Base-by-base conservation (phyloP, 2,113 vertebrate genomes). In the Taxidea taxus region DNA sequence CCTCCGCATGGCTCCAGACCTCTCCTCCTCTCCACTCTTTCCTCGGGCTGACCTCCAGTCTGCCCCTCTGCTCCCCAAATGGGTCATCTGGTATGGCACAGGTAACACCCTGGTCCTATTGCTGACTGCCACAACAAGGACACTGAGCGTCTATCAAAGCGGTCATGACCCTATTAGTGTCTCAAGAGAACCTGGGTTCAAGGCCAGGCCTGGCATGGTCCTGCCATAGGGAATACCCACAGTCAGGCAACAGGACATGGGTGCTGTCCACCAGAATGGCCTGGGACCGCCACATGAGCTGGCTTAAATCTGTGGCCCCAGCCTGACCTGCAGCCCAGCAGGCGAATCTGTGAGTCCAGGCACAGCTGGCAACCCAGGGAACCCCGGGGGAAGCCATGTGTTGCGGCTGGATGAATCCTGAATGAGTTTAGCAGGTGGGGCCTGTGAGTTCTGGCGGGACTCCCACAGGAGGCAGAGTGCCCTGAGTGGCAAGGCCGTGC, bases 261-360 rank as follows among this genome's bases (percentile, higher is more conserved):
- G 49, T 12, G 37, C 72, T 49, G 16, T 44, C 81, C 2, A 1
- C 39, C 37, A 37, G 68, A 87, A 42, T 0, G 13, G n/a, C 54
- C 83, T 21, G 86, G 31, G n/a, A 64, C 64, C 0, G 14, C 78
- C 15, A 29, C 29, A 4, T 4, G 0, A 6, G 70, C 91, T 20
- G 51, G 49, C 1, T 13, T 80, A 85, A 70, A 95, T 51, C 6
- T 4, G 44, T 18, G 0, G 91, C 68, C 91, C 72, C 9, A 8
- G 47, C 74, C 90, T 2, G 6, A 84, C 94, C n/a, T 85, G 80
- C 80, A 89, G 70, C 92, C 94, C 62, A 44, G 97, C 97, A 97
- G 91, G 72, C 58, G 85, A 10, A 4, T n/a, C 89, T 89, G 80
- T 1, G 15, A 93, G 93, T 86, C 6, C 10, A 87, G 42, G 27